Conservation (phyloP, 2,113 vertebrate genomes). For the Chloropsis cyanopogon region DNA sequence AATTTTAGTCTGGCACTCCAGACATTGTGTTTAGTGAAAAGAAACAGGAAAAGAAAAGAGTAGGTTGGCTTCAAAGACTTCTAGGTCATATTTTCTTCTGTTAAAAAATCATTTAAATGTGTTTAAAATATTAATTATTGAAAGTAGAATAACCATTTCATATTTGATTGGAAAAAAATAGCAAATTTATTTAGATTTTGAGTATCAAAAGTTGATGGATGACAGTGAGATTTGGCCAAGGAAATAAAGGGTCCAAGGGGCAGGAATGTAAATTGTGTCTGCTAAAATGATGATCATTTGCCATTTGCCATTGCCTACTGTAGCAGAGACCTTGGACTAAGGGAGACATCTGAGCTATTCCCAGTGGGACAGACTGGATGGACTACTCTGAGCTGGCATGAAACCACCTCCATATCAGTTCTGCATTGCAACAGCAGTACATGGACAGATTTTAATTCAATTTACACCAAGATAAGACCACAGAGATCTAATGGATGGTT, state of each 20-base stretch:
- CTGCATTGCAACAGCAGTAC: neutral
- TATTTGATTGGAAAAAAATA: conserved; percentile 27
- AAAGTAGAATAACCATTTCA: conserved; percentile 29
- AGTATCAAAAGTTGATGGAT: conserved; percentile 28
- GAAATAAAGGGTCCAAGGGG: conserved; percentile 30
- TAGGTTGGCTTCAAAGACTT: neutral
- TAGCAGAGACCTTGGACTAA: neutral
- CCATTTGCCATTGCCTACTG: neutral
- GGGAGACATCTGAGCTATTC: neutral
- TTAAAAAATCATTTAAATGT: conserved; percentile 14
- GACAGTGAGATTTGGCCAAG: conserved; percentile 17
- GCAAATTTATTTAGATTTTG: conserved; percentile 33
- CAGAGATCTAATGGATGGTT: neutral
- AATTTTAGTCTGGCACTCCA: conserved; percentile 21
- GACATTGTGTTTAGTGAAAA: neutral
- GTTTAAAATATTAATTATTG: conserved; percentile 10
- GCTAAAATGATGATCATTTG: neutral
- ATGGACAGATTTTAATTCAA: neutral
- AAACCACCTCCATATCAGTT: neutral
- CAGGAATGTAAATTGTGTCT: neutral
- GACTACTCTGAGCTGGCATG: neutral
- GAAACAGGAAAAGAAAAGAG: neutral
- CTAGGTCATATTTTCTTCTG: neutral
- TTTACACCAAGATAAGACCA: neutral
- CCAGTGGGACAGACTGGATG: neutral